Base-by-base conservation (phyloP, 1,140 invertebrate genomes). In the Drosophila paulistorum region DNA sequence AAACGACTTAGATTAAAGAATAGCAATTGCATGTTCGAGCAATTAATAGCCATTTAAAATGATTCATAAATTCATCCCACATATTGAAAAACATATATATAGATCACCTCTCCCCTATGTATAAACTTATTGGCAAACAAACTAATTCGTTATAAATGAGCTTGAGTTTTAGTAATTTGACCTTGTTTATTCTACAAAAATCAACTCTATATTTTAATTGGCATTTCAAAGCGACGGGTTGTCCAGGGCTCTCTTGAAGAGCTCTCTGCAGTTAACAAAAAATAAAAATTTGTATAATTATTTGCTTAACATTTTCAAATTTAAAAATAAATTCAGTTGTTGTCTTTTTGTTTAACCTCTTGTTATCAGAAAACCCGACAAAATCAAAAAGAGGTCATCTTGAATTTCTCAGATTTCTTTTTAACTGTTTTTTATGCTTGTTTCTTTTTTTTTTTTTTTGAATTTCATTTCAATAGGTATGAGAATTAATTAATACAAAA, bases 401-500 rank as follows among this genome's bases (percentile, higher is more conserved):
- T 60, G 14, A 41, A 63, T 51, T 62, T 77, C 45, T 48, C 45
- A 67, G 82, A 71, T 78, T 86, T 85, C 74, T 78, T 79, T 83
- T 78, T 82, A 60, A 77, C 73, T 61, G 62, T 84, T 70, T 66
- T 70, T 17, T 51, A 51, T 51, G 45, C 48, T 48, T 57, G 60
- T 71, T 79, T 37, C 54, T 68, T 65, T 17, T 62, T 57, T 37
- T 61, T 37, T 61, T 33, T 14, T 14, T 35, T 33, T 58, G 33
- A 42, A 42, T 63, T 74, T 68, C 51, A 65, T 78, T 78, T 81
- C 70, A 71, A 30, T 30, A 68, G 58, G 67, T 64, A 45, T 59
- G 69, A 37, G 74, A 82, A 78, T 85, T 81, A 85, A 86, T 85
- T 85, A 85, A 65, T 71, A 48, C 74, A 63, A 80, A 55, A 64